A percentile compares a stretch with the other conserved stretches of the same genome.
Evolutionary conservation across 2,797 vertebrate genomes (phyloP).

Genomic region (Lutjanus campechanus): DNA sequence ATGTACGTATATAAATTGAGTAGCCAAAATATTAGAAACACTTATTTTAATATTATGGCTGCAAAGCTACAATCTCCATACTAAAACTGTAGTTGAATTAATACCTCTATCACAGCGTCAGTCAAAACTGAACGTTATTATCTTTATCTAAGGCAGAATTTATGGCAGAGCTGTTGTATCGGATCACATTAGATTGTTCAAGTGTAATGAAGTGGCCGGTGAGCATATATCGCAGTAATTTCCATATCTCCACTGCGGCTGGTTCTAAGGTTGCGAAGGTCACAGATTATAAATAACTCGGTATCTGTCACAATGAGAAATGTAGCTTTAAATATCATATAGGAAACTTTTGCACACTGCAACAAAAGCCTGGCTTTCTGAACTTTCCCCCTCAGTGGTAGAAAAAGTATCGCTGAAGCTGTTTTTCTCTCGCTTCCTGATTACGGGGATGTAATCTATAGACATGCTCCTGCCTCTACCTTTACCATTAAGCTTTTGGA

Average conservation of each 20-base stretch:
- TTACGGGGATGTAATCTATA: conserved; percentile 39
- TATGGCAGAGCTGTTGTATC: too few species aligned
- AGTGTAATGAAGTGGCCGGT: too few species aligned
- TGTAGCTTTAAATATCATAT: conserved; percentile 34
- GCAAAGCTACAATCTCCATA: too few species aligned
- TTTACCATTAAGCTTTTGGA: conserved; percentile 35
- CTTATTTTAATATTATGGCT: too few species aligned
- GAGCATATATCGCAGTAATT: conserved; percentile 17
- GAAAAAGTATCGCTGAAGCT: conserved; percentile 1
- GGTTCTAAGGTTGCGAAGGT: conserved; percentile 14
- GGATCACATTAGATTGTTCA: too few species aligned
- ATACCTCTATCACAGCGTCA: too few species aligned
- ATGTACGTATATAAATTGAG: too few species aligned
- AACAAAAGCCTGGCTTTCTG: conserved; percentile 1
- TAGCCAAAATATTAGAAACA: too few species aligned
- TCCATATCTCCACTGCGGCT: background rate
- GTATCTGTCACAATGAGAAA: conserved; percentile 10
- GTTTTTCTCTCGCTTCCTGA: conserved; percentile 37
- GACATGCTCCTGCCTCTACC: conserved; percentile 30
- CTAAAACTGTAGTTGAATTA: too few species aligned
- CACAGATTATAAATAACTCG: conserved; percentile 7
- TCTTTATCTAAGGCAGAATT: too few species aligned
- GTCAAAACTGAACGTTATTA: too few species aligned
- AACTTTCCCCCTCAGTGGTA: conserved; percentile 2
- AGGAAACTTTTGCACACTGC: background rate